phyloP scores from a whole-genome alignment of 64 coral and sea anemone species.

The Pocillopora damicornis region DNA sequence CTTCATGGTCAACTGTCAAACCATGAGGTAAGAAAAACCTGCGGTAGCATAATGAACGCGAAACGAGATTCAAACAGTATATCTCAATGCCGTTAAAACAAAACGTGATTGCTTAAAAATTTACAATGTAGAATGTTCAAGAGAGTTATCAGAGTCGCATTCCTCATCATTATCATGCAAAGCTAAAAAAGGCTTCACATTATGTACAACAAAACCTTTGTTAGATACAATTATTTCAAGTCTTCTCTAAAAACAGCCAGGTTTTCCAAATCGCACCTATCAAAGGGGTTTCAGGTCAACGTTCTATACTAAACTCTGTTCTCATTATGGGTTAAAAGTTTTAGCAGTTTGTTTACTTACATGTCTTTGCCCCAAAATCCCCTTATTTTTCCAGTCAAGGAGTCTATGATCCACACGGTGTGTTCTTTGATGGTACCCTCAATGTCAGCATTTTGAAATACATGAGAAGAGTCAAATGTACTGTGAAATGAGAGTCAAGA shows the following conservation, averaged over 20 bases:
- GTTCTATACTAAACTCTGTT: background rate
- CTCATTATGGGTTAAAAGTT: no score
- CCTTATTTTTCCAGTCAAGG: slow-evolving; percentile 45
- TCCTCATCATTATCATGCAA: no score
- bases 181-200: no score
- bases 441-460: slow-evolving; percentile 46
- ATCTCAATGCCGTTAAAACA: no score
- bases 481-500: slow-evolving; percentile 30
- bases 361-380: slow-evolving; percentile 70
- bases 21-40: slow-evolving; percentile 98
- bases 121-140: background rate
- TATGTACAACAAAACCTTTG: no score
- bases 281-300: background rate
- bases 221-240: no score
- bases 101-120: no score
- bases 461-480: slow-evolving; percentile 61
- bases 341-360: slow-evolving; percentile 17
- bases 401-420: slow-evolving; percentile 66
- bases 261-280: no score
- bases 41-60: background rate
- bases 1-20: slow-evolving; percentile 76
- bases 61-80: background rate
- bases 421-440: slow-evolving; percentile 64
- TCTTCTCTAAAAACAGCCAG: no score
- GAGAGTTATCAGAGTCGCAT: no score